Evolutionary conservation across 2,113 vertebrate genomes (phyloP), one percentile per base, ranked within the genome.

Genomic region (Lota lota): DNA sequence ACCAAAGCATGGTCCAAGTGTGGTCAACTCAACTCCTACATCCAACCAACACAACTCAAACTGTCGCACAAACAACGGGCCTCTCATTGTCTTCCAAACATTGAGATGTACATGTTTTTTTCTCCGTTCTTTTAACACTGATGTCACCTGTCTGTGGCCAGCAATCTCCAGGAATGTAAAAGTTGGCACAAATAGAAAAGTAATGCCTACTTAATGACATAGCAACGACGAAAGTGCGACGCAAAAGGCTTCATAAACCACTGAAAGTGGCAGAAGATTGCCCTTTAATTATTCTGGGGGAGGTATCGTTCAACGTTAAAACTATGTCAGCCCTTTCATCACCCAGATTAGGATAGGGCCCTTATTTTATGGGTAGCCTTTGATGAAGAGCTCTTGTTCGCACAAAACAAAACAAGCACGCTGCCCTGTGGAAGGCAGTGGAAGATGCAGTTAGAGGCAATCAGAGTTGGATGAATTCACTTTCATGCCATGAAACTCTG

Each of bases 241-340:
- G 12, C 75, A 82, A 72, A 57, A 78, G 78, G 66, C 77, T 83
- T 71, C 68, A 76, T 77, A 71, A 87, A 84, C 77, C 81, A 72
- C 79, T 87, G 87, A 79, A 84, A 87, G 78, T 70, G 74, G 71
- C 79, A 83, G 36, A 76, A 67, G 71, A 63, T 58, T 71, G 67
- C 60, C 78, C 75, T 87, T 80, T 85, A 84, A 89, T 89, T 88
- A 88, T 66, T 78, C 69, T 60, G 18, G 56, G 67, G 58, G 22
- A 69, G 77, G 64, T 76, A 77, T 83, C 67, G 75, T 61, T 79
- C 74, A 47, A 75, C 18, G 16, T 56, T 14, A 56, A 56, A 72
- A 56, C 16, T 69, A 80, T 66, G 51, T 75, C 1, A 59, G 66
- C 77, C 79, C 76, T 69, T 74, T 77, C 73, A 84, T 73, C 57